Evolutionary conservation across 2,888 invertebrate species (phyloP).

Genomic region (Lingula anatina): DNA sequence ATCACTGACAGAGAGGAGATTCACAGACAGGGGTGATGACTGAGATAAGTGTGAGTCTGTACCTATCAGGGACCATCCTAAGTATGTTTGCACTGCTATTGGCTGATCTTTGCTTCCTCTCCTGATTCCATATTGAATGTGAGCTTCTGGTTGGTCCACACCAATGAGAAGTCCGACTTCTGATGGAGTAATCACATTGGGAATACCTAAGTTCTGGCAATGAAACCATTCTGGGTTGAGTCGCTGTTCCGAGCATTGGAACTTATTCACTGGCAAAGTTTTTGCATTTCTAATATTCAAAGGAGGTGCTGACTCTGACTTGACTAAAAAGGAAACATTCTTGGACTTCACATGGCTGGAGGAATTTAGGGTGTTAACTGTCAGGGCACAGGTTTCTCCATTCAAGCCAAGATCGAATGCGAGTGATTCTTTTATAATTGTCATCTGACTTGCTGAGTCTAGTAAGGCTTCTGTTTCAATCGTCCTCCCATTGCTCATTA

Average conservation of each 20-base stretch:
- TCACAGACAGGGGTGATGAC: too few species aligned
- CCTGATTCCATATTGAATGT: neutral
- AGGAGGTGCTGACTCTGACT: neutral
- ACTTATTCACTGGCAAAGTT: neutral
- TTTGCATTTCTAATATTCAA: neutral
- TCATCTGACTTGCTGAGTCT: constrained; percentile 1
- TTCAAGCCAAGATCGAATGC: neutral
- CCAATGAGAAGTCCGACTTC: neutral
- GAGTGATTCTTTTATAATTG: neutral
- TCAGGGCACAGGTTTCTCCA: neutral
- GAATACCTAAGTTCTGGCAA: neutral
- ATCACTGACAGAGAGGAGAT: too few species aligned
- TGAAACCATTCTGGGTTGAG: neutral
- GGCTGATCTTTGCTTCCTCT: neutral
- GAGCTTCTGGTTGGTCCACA: neutral
- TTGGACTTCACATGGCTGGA: neutral
- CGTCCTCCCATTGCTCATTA: neutral
- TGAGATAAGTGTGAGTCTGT: too few species aligned
- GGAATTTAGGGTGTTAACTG: neutral
- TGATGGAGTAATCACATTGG: neutral
- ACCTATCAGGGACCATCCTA: constrained; percentile 1
- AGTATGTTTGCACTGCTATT: neutral
- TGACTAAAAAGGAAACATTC: neutral
- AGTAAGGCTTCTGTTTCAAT: neutral
- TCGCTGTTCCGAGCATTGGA: neutral